Evolutionary conservation across 2,888 invertebrate species (phyloP).

Genomic region (Meganola albula): DNA sequence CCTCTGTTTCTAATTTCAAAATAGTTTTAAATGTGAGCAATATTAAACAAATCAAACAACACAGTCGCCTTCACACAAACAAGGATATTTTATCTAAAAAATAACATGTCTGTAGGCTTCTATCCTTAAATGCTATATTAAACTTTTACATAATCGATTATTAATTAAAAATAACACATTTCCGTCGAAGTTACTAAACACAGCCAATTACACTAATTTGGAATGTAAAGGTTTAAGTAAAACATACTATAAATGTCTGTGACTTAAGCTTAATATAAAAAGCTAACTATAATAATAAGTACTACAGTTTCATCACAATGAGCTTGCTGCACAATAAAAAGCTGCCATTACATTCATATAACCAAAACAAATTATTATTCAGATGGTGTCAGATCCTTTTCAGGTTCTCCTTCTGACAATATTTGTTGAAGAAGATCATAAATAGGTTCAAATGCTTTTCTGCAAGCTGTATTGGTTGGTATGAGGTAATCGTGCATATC

Average conservation of each 20-base stretch:
- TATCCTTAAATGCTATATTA: constrained; percentile 21
- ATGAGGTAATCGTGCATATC: constrained; percentile 96
- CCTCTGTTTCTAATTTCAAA: constrained; percentile 10
- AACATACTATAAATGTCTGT: constrained; percentile 31
- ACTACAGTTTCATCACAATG: constrained; percentile 69
- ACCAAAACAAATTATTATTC: constrained; percentile 65
- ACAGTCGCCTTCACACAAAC: no score
- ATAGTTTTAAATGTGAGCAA: neutral
- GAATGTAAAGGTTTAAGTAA: constrained; percentile 61
- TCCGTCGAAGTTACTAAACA: constrained; percentile 36
- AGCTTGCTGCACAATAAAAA: constrained; percentile 59
- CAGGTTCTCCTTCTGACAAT: constrained; percentile 84
- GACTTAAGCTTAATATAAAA: constrained; percentile 64
- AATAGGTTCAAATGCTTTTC: constrained; percentile 91
- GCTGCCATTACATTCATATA: constrained; percentile 34
- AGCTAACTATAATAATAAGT: constrained; percentile 62
- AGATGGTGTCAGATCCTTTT: constrained; percentile 85
- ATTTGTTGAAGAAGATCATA: constrained; percentile 88
- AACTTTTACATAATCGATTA: constrained; percentile 24
- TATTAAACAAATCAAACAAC: no score
- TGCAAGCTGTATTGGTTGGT: constrained; percentile 90
- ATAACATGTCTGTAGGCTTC: no score
- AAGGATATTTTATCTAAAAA: no score
- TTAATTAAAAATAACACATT: constrained; percentile 25
- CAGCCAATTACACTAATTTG: constrained; percentile 66